Evolutionary conservation across 1,140 invertebrate species (phyloP).

Genomic region (Leptoteleia sp.): DNA sequence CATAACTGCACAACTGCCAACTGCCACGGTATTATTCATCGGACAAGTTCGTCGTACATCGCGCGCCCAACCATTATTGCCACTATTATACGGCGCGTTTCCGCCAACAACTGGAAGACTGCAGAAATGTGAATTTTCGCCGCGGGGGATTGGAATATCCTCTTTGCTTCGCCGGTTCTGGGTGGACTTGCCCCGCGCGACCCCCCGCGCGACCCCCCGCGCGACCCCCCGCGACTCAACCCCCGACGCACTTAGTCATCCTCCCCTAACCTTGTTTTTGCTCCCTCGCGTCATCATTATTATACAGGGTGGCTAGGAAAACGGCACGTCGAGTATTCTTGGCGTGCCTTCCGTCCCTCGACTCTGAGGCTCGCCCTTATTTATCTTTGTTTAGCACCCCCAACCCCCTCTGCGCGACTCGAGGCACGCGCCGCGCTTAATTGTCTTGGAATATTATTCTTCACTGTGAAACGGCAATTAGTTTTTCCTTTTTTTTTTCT

Average conservation of each 20-base stretch:
- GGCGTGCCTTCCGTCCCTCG: constrained; percentile 20
- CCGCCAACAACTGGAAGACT: constrained; percentile 45
- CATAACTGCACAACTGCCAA: constrained; percentile 22
- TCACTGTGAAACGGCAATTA: constrained; percentile 36
- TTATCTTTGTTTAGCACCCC: constrained; percentile 47
- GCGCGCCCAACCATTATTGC: constrained; percentile 13
- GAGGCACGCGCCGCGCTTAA: constrained; percentile 47
- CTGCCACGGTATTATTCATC: constrained; percentile 44
- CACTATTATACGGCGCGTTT: constrained; percentile 39
- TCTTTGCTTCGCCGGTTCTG: constrained; percentile 10
- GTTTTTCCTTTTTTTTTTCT: constrained; percentile 17
- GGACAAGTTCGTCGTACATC: constrained; percentile 11
- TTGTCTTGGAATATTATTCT: constrained; percentile 57
- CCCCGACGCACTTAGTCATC: constrained; percentile 53
- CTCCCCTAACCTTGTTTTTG: constrained; percentile 61
- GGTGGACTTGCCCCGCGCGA: constrained; percentile 44
- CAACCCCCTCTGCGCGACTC: background rate
- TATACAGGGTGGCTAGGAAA: constrained; percentile 53
- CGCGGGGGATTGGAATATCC: constrained; percentile 43
- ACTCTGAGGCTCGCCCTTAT: constrained; percentile 52
- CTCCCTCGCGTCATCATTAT: constrained; percentile 51
- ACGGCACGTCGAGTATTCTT: constrained; percentile 21
- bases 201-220: too few relatives aligned
- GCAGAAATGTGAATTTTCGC: constrained; percentile 59
- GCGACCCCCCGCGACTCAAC: too few relatives aligned